Base-by-base conservation (phyloP, 2,113 vertebrate species). In the Pomatostomus ruficeps region DNA sequence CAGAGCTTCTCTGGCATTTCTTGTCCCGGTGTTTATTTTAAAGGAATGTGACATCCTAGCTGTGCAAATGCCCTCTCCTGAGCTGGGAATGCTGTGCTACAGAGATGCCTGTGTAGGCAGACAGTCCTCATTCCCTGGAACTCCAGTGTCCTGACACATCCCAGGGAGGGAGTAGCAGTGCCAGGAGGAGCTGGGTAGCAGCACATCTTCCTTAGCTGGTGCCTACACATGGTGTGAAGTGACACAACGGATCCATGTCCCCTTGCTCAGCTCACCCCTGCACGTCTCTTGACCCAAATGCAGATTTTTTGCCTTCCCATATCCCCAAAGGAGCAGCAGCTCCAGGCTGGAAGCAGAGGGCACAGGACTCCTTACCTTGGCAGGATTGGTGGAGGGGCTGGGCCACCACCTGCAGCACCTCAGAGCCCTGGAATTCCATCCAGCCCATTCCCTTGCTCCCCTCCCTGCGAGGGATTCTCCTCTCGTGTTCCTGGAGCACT, bases 221-320 rank as follows among this genome's bases (percentile, higher is more conserved):
- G 40, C 76, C 57, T 7, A 7, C 19, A 28, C 35, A 54, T 1
- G 7, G 7, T 1, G 4, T 19, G 28, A 40, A 43, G 12, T 6
- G 12, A 36, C 24, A 28, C 1, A 0, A 48, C 40, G 18, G 52
- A 6, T 10, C 52, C 1, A 0, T 5, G 29, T 21, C 18, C 62
- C 29, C 43, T 43, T 62, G 17, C 68, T 48, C 23, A 42, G 35
- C 54, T 22, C 33, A 13, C 7, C 8, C n/a, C 3, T 2, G 8
- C 26, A 14, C 29, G 16, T 57, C 21, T 24, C 29, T 42, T 61
- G 23, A 43, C 26, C 14, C 13, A 65, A 45, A 91, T 1, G 3
- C 42, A 61, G 77, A 35, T 10, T 46, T 55, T 28, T 52, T 29
- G 28, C 63, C 18, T 66, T 42, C 14, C n/a, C 13, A 0, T 9